Percentiles rank a stretch among this genome's conserved stretches.
phyloP scores from a whole-genome alignment of 1,140 invertebrate species.

The Ephestia elutella region DNA sequence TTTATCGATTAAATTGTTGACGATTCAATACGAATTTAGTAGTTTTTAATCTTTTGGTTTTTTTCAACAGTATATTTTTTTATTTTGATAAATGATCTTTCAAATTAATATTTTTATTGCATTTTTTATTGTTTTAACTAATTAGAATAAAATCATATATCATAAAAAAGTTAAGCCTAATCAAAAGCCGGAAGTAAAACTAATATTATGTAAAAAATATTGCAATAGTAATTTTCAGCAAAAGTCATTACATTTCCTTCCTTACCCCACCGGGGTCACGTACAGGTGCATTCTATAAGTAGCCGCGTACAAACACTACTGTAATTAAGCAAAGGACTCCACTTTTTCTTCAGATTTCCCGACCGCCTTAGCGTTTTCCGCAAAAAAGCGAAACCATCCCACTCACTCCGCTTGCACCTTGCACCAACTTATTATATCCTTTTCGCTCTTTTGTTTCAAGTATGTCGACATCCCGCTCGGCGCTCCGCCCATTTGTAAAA shows the following conservation, averaged over 20 bases:
- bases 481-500: conserved; percentile 72
- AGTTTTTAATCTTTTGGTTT: not conserved
- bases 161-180: too few species aligned
- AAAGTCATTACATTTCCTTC: not conserved
- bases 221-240: not conserved
- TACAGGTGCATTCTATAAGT: conserved; percentile 6
- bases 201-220: not conserved
- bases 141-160: not conserved
- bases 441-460: conserved; percentile 69
- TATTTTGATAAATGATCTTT: not conserved
- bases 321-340: conserved; percentile 13
- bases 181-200: too few species aligned
- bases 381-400: conserved; percentile 31
- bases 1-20: not conserved
- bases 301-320: conserved; percentile 5
- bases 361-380: conserved; percentile 53
- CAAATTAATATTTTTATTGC: not conserved
- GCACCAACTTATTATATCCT: conserved; percentile 61
- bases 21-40: not conserved
- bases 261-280: not conserved
- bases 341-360: conserved; percentile 64
- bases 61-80: not conserved
- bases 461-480: conserved; percentile 58
- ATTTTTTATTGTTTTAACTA: too few species aligned
- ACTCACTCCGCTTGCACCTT: conserved; percentile 52